Evolutionary conservation across 1,140 invertebrate species (phyloP).

Genomic region (Tetragonula clypearis): DNA sequence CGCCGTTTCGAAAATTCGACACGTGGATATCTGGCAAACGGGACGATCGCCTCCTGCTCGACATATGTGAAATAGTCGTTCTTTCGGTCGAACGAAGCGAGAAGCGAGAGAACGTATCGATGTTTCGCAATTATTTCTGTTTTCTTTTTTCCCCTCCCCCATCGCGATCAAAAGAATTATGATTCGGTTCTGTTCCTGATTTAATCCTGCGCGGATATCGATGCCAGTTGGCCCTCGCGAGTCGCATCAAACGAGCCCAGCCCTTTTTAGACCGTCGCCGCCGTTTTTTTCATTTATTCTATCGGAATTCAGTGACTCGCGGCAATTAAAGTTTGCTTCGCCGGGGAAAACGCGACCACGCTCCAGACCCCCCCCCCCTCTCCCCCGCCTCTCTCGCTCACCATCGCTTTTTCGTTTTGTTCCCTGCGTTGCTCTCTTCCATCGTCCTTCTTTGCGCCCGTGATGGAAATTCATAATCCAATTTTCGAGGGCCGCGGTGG

Average conservation of each 20-base stretch:
- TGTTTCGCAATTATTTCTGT: no score
- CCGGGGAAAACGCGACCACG: not conserved
- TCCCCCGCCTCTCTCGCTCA: not conserved
- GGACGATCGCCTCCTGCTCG: not conserved
- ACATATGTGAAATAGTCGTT: not conserved
- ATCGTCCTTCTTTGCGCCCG: not conserved
- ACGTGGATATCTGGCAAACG: not conserved
- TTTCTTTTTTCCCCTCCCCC: no score
- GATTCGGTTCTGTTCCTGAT: not conserved
- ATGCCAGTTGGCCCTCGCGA: not conserved
- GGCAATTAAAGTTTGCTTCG: conserved; percentile 29
- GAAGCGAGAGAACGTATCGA: not conserved
- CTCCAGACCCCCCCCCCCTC: no score
- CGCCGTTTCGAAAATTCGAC: not conserved
- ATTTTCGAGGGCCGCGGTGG: not conserved
- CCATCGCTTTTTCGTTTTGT: not conserved
- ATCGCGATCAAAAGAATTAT: not conserved
- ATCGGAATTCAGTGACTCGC: conserved; percentile 1
- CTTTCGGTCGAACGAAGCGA: not conserved
- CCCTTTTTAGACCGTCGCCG: not conserved
- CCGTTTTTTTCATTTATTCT: not conserved
- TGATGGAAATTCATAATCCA: conserved; percentile 27
- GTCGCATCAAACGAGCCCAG: not conserved
- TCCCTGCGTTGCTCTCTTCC: not conserved
- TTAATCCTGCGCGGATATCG: not conserved